Conservation (phyloP, 2,888 invertebrate species). For the Drosophila subsilvestris region DNA sequence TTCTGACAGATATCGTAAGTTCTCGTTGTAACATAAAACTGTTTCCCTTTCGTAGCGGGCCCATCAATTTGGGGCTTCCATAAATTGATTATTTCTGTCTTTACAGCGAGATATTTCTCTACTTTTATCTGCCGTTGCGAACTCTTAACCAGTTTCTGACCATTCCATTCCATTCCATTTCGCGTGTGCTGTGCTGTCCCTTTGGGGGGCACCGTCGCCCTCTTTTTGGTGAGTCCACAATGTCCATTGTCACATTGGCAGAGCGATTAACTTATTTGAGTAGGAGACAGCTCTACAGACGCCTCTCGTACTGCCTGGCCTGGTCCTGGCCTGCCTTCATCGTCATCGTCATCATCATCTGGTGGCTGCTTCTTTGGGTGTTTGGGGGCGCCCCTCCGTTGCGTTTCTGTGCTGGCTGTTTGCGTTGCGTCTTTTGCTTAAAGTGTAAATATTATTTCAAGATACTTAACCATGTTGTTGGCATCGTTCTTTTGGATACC, state of each 20-base stretch:
- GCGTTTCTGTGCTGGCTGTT: conserved; percentile 41
- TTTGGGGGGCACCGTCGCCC: background rate
- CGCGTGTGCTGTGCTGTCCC: background rate
- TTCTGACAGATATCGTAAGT: conserved; percentile 12
- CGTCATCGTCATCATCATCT: conserved; percentile 4
- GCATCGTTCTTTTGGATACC: conserved; percentile 31
- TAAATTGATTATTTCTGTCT: conserved; percentile 22
- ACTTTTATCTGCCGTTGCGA: conserved; percentile 23
- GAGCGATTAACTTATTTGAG: conserved; percentile 74
- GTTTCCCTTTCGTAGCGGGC: background rate
- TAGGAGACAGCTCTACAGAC: conserved; percentile 18
- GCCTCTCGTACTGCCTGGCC: background rate
- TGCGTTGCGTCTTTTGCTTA: conserved; percentile 67
- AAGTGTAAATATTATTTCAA: conserved; percentile 78
- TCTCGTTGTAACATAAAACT: conserved; percentile 20
- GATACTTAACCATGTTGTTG: conserved; percentile 75
- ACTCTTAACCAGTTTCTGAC: conserved; percentile 19
- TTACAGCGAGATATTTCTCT: background rate
- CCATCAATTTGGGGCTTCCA: conserved; percentile 23
- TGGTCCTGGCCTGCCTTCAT: conserved; percentile 1
- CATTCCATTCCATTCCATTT: background rate
- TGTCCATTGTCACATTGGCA: conserved; percentile 46
- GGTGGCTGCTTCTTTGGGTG: conserved; percentile 24
- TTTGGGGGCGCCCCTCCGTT: background rate
- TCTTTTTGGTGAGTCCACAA: background rate